Evolutionary conservation across 2,113 vertebrate genomes (phyloP), one percentile per base, ranked within the genome.

Genomic region (Pungitius pungitius): DNA sequence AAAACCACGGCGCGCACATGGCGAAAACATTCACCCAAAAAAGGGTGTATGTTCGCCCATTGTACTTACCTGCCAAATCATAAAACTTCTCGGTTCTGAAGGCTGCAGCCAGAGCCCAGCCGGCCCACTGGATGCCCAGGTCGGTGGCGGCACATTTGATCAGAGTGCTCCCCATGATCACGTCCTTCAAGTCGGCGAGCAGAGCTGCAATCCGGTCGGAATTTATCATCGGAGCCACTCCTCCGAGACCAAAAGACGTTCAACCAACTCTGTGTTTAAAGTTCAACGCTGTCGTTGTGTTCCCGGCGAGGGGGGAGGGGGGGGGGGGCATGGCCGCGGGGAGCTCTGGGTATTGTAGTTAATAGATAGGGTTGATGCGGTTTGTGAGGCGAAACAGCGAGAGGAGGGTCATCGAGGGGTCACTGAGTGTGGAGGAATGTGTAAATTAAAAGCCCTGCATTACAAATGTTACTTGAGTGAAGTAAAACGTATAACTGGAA

Each of bases 1-100:
- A 35, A 35, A 35, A 35, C 5, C 5, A 35, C 33, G 7, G 33
- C 33, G 33, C 5, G 33, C 51, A 40, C 52, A 57, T 56, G 35
- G 54, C 8, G 2, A 0, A 1, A 37, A 33, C 20, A 33, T 1
- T 6, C 2, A 5, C n/a, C n/a, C 3, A 35, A 6, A 30, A 3
- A 2, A 20, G 14, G 47, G 0, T 7, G 13, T 20, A 13, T 15
- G 5, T 4, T 13, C 6, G 6, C 30, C 3, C 12, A 6, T n/a
- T 39, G n/a, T 27, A 3, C 1, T 3, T 93, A 96, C 94, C 93
- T 88, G 94, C 93, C 35, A 94, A 71, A 39, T 96, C 93, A 58
- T 93, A 95, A 66, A 96, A 95, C 90, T 90, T 94, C 79, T 95
- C 94, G 6, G 93, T 95, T 51, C 62, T 89, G 52, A 94, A 37